These are phyloP conservation scores for Heliconius hortense DNA, from an alignment of 2,888 invertebrate species.

Conservation along the genomic window DNA sequence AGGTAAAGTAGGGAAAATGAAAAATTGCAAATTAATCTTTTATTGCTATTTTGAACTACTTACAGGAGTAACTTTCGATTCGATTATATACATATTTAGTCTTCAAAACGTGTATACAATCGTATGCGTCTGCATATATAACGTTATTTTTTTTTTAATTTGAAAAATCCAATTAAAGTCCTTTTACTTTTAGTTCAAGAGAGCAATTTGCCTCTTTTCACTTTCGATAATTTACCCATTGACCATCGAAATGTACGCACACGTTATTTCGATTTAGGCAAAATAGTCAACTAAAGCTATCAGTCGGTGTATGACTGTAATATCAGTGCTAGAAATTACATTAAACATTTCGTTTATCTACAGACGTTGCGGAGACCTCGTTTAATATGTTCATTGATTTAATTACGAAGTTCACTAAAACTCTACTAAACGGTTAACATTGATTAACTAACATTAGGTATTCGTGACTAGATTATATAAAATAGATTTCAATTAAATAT, in stretches of 20 bases:
- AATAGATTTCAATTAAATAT: constrained; percentile 81
- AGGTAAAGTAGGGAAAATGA: too few species aligned
- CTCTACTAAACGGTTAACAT: constrained; percentile 59
- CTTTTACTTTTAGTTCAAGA: too few species aligned
- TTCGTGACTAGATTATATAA: constrained; percentile 79
- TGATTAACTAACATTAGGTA: constrained; percentile 73
- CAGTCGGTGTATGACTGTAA: constrained; percentile 20
- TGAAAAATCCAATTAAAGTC: too few species aligned
- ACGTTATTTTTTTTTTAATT: too few species aligned
- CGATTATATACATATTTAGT: too few species aligned
- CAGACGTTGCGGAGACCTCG: constrained; percentile 14
- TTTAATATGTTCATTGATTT: constrained; percentile 8
- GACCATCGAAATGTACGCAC: neutral
- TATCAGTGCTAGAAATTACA: constrained; percentile 13
- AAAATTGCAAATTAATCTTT: too few species aligned
- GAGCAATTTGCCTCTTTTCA: too few species aligned
- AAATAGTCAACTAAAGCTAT: constrained; percentile 22
- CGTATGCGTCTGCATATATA: too few species aligned
- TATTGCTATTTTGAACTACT: too few species aligned
- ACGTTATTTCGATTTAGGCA: constrained; percentile 14
- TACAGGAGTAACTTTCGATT: too few species aligned
- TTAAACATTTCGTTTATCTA: constrained; percentile 11
- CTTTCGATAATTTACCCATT: too few species aligned
- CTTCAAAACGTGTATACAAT: too few species aligned
- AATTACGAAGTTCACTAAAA: constrained; percentile 52